Evolutionary conservation across 2,888 invertebrate species (phyloP), one percentile per base, ranked within the genome.

Genomic region (Lepidonotus clava): DNA sequence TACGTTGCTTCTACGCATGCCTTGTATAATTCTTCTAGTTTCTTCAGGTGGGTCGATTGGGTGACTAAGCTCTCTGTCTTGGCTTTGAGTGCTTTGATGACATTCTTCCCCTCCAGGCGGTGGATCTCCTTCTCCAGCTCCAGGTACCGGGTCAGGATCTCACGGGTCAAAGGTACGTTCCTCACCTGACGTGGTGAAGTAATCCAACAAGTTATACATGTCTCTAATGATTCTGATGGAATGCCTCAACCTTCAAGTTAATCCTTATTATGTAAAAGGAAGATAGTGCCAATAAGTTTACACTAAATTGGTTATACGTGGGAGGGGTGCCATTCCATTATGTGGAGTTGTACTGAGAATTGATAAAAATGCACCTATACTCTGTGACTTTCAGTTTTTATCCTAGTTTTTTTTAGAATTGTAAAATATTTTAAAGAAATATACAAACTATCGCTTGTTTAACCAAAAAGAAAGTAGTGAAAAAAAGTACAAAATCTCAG

Each of bases 61-160:
- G 18, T 76, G 40, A 38, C 83, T 4, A 94, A 91, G 34, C 92
- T 91, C 32, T 93, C 91, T 38, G 91, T 92, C 84, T 93, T 94
- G 32, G 91, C 90, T 85, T 94, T 92, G 76, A 93, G 92, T 83
- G 92, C 92, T 88, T 94, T 94, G 40, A 94, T 86, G 6, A 92
- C 91, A 87, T 94, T 94, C 86, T 91, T 92, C 11, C 89, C 87
- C 87, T 95, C 95, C 36, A 92, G 85, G 76, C 89, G 86, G 41
- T 90, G 90, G 21, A 94, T 93, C 56, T 93, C 90, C 86, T 94
- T 93, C 89, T 95, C 94, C 28, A 95, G 89, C 32, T 92, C 92
- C 21, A 95, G 90, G 87, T 94, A 95, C n/a, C 92, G 90, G 87
- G 92, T 89, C 1, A 93, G 90, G 11, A 92, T 90, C 18, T 90